Conservation (phyloP, 92 coral and sea anemone genomes). For the Nematostella vectensis region DNA sequence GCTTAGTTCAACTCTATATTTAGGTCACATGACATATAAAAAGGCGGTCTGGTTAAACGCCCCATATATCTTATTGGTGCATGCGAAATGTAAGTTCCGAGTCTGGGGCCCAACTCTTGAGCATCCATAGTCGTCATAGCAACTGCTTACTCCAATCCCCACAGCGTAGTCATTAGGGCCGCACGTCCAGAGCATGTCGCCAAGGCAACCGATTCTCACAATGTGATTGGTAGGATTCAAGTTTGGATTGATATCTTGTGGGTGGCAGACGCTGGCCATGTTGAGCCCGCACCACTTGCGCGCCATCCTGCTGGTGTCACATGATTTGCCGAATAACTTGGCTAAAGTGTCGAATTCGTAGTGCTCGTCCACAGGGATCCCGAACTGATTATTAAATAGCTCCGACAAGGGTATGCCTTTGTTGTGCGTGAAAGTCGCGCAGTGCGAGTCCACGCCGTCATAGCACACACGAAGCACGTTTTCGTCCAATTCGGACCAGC, state of each 20-base stretch:
- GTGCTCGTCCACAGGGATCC: constrained; percentile 63
- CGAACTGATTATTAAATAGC: constrained; percentile 80
- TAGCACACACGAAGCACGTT: constrained; percentile 64
- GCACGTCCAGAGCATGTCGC: constrained; percentile 68
- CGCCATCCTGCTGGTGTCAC: constrained; percentile 52
- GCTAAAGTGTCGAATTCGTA: constrained; percentile 50
- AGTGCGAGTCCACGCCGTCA: constrained; percentile 61
- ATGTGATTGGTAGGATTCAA: constrained; percentile 86
- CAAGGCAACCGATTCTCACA: constrained; percentile 82
- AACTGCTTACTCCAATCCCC: constrained; percentile 78
- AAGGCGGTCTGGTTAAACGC: constrained; percentile 70
- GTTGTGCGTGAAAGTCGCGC: constrained; percentile 78
- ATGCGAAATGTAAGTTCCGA: constrained; percentile 68
- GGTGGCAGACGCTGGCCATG: constrained; percentile 75
- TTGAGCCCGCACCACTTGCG: constrained; percentile 87
- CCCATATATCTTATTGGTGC: constrained; percentile 59
- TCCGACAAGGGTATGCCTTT: constrained; percentile 60
- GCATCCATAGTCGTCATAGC: constrained; percentile 81
- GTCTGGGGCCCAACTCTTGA: constrained; percentile 76
- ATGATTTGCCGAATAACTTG: constrained; percentile 63
- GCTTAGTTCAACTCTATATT: too few relatives aligned
- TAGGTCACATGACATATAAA: constrained; percentile 43
- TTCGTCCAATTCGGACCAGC: constrained; percentile 73
- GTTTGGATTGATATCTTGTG: constrained; percentile 84
- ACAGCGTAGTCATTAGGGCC: constrained; percentile 85